These are phyloP conservation scores for Microctonus brassicae DNA, from an alignment of 2,888 invertebrate genomes.

Conservation along the genomic window DNA sequence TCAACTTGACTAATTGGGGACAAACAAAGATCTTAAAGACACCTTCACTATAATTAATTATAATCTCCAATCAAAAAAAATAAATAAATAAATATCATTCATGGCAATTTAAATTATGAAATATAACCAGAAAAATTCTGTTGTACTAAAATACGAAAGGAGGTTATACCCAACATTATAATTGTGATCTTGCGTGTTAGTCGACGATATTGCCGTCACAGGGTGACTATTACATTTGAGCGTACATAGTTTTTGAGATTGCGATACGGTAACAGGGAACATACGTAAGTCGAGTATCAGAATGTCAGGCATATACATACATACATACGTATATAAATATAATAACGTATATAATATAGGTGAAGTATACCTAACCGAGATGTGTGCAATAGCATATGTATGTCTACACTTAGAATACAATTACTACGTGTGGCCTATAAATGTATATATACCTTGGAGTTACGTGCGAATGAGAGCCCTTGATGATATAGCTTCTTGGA, in stretches of 20 bases:
- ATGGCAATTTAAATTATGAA: not conserved
- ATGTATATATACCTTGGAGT: not conserved
- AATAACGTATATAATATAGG: constrained; percentile 11
- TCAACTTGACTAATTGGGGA: too few species aligned
- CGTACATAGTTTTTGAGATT: constrained; percentile 56
- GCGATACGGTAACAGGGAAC: constrained; percentile 60
- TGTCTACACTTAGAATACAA: not conserved
- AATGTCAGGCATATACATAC: constrained; percentile 5
- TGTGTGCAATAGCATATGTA: not conserved
- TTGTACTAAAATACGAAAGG: constrained; percentile 30
- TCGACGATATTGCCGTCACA: constrained; percentile 64
- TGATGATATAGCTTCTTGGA: constrained; percentile 57
- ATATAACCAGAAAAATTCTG: constrained; percentile 14
- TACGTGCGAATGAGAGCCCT: constrained; percentile 19
- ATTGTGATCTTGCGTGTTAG: constrained; percentile 60
- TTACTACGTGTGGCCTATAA: constrained; percentile 1
- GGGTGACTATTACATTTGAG: constrained; percentile 66
- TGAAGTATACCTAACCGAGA: not conserved
- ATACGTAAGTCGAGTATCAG: constrained; percentile 51
- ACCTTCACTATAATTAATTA: too few species aligned
- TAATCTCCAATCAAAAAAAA: too few species aligned
- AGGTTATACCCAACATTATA: constrained; percentile 52
- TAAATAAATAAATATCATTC: not conserved
- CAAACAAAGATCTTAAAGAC: too few species aligned
- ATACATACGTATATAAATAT: constrained; percentile 3